A percentile compares a stretch with the other conserved stretches of the same genome.
Conservation (phyloP, 1,140 invertebrate species). For the Eumeta japonica region DNA sequence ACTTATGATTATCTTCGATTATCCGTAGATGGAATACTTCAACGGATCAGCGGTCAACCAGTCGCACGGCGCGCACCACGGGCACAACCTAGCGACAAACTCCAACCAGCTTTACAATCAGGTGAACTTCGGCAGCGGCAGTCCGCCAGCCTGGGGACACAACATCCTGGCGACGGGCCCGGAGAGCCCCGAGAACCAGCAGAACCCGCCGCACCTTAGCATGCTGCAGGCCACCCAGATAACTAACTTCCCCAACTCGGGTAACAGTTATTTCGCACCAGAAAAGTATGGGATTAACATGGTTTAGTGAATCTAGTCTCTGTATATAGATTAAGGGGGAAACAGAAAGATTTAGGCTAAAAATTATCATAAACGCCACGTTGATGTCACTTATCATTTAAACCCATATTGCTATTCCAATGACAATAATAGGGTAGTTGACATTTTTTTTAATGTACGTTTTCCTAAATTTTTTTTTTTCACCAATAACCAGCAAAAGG, state of each 20-base stretch:
- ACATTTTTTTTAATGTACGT: no score
- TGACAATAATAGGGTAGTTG: no score
- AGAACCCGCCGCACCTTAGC: constrained; percentile 41
- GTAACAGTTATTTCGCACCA: constrained; percentile 47
- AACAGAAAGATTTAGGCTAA: no score
- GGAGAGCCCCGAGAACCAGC: constrained; percentile 45
- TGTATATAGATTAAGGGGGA: no score
- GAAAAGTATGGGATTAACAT: constrained; percentile 58
- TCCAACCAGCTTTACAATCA: constrained; percentile 52
- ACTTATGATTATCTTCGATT: no score
- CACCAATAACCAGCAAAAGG: no score
- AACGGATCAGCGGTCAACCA: constrained; percentile 55
- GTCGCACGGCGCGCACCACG: constrained; percentile 38
- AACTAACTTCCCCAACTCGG: constrained; percentile 42
- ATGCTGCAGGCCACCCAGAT: constrained; percentile 52
- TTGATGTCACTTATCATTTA: no score
- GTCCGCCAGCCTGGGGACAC: constrained; percentile 41
- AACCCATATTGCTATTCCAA: no score
- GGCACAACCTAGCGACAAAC: constrained; percentile 39
- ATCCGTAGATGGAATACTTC: constrained; percentile 65
- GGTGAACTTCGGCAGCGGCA: constrained; percentile 44
- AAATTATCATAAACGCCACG: no score
- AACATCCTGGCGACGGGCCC: constrained; percentile 44
- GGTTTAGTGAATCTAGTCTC: no score
- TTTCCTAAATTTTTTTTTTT: no score